These are phyloP conservation scores for Agelaius phoeniceus DNA, from an alignment of 2,113 vertebrate genomes.

Conservation along the genomic window DNA sequence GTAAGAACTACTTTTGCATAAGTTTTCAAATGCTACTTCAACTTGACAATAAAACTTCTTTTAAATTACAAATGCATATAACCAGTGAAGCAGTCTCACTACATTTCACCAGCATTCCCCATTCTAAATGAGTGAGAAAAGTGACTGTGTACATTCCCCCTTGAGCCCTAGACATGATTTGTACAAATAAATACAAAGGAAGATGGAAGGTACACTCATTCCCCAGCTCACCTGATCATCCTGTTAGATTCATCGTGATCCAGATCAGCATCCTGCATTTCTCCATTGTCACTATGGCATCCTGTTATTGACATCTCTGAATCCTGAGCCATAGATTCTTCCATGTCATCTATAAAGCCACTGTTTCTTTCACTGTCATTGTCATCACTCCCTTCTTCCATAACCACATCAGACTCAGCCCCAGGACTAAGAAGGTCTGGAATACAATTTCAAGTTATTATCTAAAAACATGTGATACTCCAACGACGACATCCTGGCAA, in stretches of 20 bases:
- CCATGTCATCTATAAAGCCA: slow-evolving; percentile 88
- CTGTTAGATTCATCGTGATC: slow-evolving; percentile 88
- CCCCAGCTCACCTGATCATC: slow-evolving; percentile 86
- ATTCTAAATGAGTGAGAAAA: not conserved
- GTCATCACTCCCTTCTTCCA: slow-evolving; percentile 93
- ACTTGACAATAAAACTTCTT: not conserved
- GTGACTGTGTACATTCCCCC: not conserved
- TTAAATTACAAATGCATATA: not conserved
- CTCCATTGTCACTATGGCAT: slow-evolving; percentile 80
- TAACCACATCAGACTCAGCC: slow-evolving; percentile 86
- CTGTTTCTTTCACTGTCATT: slow-evolving; percentile 86
- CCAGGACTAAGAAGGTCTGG: slow-evolving; percentile 92
- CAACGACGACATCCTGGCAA: not conserved
- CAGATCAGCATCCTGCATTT: slow-evolving; percentile 86
- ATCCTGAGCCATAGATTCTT: slow-evolving; percentile 84
- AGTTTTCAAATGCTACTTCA: not conserved
- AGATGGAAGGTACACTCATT: not conserved
- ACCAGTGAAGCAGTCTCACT: not conserved
- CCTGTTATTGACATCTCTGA: slow-evolving; percentile 80
- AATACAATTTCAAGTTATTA: slow-evolving; percentile 44
- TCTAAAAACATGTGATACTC: not conserved
- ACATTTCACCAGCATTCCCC: not conserved
- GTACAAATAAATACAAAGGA: not conserved
- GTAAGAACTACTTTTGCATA: not conserved
- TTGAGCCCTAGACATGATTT: not conserved